A percentile compares a stretch with the other conserved stretches of the same genome.
Conservation (phyloP, 1,140 invertebrate genomes). For the Leptinotarsa lineolata region DNA sequence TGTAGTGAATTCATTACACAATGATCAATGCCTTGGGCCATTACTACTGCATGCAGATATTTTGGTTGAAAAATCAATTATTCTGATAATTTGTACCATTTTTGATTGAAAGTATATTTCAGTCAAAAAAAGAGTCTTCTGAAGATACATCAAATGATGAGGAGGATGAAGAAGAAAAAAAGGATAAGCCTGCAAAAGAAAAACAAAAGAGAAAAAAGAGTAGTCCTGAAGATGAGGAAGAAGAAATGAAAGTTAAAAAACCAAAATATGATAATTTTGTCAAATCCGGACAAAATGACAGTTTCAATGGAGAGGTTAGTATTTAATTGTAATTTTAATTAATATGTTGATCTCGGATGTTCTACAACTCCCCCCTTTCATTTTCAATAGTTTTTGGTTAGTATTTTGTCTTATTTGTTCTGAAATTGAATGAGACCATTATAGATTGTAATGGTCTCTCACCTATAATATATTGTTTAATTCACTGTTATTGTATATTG, state of each 20-base stretch:
- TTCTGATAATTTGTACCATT: not conserved
- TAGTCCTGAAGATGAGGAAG: constrained; percentile 52
- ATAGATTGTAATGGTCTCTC: too few relatives aligned
- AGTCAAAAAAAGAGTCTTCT: constrained; percentile 47
- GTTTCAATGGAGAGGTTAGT: constrained; percentile 47
- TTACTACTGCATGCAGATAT: too few relatives aligned
- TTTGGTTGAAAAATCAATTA: not conserved
- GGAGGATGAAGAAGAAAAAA: constrained; percentile 53
- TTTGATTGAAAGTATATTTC: constrained; percentile 29
- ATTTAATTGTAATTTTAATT: too few relatives aligned
- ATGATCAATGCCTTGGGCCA: too few relatives aligned
- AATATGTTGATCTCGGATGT: too few relatives aligned
- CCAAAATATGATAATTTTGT: constrained; percentile 63
- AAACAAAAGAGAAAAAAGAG: constrained; percentile 40
- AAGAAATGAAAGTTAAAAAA: constrained; percentile 53
- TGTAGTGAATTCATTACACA: too few relatives aligned
- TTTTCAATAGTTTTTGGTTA: too few relatives aligned
- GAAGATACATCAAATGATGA: constrained; percentile 55
- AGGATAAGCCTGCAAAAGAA: constrained; percentile 35
- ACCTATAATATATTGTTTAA: too few relatives aligned
- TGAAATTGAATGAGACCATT: too few relatives aligned
- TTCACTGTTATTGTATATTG: too few relatives aligned
- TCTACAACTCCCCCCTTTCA: too few relatives aligned
- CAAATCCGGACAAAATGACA: constrained; percentile 56
- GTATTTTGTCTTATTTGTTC: too few relatives aligned